Conservation (phyloP, 2,113 vertebrate species). For the Oncorhynchus kisutch region DNA sequence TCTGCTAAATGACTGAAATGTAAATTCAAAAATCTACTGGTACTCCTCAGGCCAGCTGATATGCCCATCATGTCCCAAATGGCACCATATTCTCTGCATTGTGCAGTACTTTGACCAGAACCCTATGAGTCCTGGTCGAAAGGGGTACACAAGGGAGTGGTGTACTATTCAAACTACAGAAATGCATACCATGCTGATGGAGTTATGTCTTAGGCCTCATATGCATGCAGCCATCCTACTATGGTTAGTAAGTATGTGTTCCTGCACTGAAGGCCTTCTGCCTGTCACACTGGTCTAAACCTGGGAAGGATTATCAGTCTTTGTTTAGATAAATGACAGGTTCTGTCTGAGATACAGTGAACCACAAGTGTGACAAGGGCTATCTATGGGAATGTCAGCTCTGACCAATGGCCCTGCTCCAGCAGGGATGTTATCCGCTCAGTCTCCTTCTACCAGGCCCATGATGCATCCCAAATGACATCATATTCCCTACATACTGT, state of each 20-base stretch:
- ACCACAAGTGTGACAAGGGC: slow-evolving; percentile 6
- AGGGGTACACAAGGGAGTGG: too few relatives aligned
- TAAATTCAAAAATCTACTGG: too few relatives aligned
- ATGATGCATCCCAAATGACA: not conserved
- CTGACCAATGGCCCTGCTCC: slow-evolving; percentile 12
- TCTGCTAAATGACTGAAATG: too few relatives aligned
- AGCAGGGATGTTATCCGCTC: not conserved
- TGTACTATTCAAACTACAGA: too few relatives aligned
- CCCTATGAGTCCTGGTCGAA: too few relatives aligned
- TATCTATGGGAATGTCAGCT: slow-evolving; percentile 10
- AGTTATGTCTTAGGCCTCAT: not conserved
- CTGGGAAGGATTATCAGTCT: slow-evolving; percentile 12
- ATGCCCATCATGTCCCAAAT: too few relatives aligned
- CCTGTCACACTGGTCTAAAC: not conserved
- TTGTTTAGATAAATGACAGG: slow-evolving; percentile 20
- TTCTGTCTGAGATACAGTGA: slow-evolving; percentile 8
- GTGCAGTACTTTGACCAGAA: too few relatives aligned
- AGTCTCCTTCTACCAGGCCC: not conserved
- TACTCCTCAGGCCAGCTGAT: too few relatives aligned
- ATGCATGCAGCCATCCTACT: not conserved
- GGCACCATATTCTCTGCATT: too few relatives aligned
- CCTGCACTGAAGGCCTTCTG: not conserved
- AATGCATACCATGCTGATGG: not conserved
- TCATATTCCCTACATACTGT: too few relatives aligned
- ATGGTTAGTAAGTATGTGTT: not conserved